phyloP scores from a whole-genome alignment of 2,113 vertebrate genomes.

The Phyllopteryx taeniolatus region DNA sequence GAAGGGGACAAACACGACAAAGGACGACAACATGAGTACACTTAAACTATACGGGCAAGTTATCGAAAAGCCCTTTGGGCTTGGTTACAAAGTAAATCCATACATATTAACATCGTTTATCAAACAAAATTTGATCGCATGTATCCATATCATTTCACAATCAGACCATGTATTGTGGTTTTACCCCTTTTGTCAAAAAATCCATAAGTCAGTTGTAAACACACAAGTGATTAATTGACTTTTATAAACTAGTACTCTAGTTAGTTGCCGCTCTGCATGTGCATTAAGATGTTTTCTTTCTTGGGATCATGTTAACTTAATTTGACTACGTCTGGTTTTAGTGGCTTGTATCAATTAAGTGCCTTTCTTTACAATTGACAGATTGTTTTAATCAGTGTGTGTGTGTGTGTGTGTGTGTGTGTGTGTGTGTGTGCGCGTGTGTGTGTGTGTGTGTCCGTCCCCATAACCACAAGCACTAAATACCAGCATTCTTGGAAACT shows the following conservation, averaged over 20 bases:
- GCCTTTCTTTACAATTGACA: conserved; percentile 39
- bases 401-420: conserved; percentile 15
- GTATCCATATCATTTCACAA: not conserved
- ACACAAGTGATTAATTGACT: conserved; percentile 7
- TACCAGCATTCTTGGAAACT: conserved; percentile 54
- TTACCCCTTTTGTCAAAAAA: conserved; percentile 2
- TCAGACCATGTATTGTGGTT: not conserved
- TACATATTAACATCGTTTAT: not conserved
- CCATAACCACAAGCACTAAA: conserved; percentile 58
- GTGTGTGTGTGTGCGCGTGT: conserved; percentile 11
- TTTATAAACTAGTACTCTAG: not conserved
- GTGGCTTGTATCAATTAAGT: conserved; percentile 55
- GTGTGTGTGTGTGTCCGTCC: conserved; percentile 37
- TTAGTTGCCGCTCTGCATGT: conserved; percentile 1
- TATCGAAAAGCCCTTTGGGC: not conserved
- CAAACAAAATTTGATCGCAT: not conserved
- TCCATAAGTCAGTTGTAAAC: not conserved
- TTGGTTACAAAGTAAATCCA: not conserved
- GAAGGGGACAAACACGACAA: conserved; percentile 33
- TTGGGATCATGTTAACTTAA: conserved; percentile 23
- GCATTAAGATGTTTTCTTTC: conserved; percentile 15
- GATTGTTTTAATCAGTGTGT: conserved; percentile 65
- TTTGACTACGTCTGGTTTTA: conserved; percentile 39
- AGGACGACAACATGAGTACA: conserved; percentile 27
- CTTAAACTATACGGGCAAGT: not conserved